phyloP scores from a whole-genome alignment of 2,797 vertebrate genomes.

The Bradypodion ventrale region DNA sequence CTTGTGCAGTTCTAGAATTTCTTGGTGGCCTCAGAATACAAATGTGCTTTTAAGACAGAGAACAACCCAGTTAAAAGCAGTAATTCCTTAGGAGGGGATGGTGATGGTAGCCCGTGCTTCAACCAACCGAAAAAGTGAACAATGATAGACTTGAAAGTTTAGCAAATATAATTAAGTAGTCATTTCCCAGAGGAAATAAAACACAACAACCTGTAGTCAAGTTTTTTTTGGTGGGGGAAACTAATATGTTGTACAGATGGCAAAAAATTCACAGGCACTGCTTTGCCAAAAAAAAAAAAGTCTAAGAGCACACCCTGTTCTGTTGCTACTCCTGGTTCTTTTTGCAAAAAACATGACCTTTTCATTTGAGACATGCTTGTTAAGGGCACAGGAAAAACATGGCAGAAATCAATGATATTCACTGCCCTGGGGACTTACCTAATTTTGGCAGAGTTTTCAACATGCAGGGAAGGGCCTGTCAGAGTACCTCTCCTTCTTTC shows the following conservation, averaged over 20 bases:
- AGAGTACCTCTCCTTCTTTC: not conserved
- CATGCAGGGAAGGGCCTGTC: not conserved
- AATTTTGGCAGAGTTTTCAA: conserved; percentile 18
- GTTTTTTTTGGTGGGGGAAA: no score
- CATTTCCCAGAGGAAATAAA: not conserved
- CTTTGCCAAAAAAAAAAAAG: conserved; percentile 1
- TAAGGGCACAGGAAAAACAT: conserved; percentile 22
- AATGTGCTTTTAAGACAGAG: no score
- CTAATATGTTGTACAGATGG: not conserved
- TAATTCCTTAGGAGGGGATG: no score
- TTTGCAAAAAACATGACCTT: conserved; percentile 14
- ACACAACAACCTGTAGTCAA: not conserved
- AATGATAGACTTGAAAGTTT: no score
- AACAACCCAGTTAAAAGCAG: no score
- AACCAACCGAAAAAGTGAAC: no score
- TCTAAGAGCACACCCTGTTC: conserved; percentile 27
- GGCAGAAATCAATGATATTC: conserved; percentile 11
- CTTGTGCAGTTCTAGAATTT: no score
- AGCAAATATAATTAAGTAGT: not conserved
- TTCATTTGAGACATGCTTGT: not conserved
- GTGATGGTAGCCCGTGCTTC: no score
- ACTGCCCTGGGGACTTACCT: not conserved
- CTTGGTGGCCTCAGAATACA: no score
- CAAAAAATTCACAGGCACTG: not conserved
- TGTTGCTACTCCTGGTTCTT: conserved; percentile 4